phyloP scores from a whole-genome alignment of 2,797 vertebrate species.

The Schizopygopsis malacanthus region DNA sequence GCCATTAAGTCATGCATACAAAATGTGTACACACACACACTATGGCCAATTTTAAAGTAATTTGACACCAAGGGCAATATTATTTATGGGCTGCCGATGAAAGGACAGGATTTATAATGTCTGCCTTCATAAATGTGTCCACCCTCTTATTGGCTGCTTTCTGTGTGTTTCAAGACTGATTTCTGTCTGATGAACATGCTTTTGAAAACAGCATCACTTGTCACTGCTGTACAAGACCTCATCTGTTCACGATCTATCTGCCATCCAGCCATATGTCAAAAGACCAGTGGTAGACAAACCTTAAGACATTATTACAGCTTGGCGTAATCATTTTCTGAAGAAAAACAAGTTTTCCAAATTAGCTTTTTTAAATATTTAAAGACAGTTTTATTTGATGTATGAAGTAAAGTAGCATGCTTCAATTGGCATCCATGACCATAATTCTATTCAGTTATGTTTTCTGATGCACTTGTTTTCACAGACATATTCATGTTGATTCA shows the following conservation, averaged over 20 bases:
- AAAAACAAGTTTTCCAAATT: not conserved
- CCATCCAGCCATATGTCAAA: not conserved
- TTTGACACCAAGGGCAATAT: conserved; percentile 69
- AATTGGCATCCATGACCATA: not conserved
- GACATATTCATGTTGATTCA: conserved; percentile 62
- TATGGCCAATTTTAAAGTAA: conserved; percentile 72
- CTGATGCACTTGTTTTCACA: conserved; percentile 30
- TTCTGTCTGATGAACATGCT: conserved; percentile 64
- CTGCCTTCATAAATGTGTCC: conserved; percentile 74
- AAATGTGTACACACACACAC: conserved; percentile 59
- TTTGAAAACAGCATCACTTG: conserved; percentile 56
- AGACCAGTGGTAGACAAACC: not conserved
- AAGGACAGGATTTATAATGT: conserved; percentile 66
- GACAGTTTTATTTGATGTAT: not conserved
- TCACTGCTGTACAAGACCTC: conserved; percentile 61
- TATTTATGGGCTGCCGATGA: conserved; percentile 74
- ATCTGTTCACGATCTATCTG: conserved; percentile 54
- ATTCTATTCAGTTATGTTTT: too few species aligned
- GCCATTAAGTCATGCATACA: conserved; percentile 65
- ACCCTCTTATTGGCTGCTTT: conserved; percentile 45
- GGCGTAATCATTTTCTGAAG: too few species aligned
- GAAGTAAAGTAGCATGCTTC: not conserved
- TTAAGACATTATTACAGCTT: not conserved
- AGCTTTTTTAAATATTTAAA: not conserved
- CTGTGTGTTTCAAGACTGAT: conserved; percentile 37